These are phyloP conservation scores for Myzus persicae DNA, from an alignment of 1,140 invertebrate genomes.

Conservation along the genomic window DNA sequence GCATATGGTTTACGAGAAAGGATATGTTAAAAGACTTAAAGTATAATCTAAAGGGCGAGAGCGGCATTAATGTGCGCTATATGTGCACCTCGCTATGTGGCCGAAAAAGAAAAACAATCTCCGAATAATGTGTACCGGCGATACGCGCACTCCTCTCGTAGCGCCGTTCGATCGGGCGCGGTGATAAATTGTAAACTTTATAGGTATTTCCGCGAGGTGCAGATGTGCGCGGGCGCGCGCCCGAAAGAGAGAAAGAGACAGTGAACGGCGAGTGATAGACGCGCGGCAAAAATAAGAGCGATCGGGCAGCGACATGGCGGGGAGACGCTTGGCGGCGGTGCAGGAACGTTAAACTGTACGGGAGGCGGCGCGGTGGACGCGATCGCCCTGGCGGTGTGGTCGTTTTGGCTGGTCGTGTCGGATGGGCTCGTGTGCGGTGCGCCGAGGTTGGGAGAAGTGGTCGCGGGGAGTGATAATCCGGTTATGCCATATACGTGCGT, in stretches of 20 bases:
- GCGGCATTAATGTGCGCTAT: not conserved
- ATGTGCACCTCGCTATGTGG: no score
- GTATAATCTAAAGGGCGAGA: no score
- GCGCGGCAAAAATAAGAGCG: no score
- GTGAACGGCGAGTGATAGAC: not conserved
- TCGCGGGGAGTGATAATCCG: constrained; percentile 26
- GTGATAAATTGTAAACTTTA: not conserved
- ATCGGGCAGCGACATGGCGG: not conserved
- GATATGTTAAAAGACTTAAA: no score
- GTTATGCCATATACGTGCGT: not conserved
- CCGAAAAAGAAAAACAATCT: not conserved
- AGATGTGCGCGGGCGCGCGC: not conserved
- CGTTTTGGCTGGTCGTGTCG: not conserved
- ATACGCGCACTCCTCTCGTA: not conserved
- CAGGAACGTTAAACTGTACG: not conserved
- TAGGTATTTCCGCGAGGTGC: not conserved
- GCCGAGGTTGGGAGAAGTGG: not conserved
- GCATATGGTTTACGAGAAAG: no score
- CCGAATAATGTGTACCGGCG: not conserved
- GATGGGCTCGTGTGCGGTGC: not conserved
- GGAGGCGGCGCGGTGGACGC: not conserved
- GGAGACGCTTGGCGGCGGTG: not conserved
- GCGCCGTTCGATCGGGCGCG: not conserved
- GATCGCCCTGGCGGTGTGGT: not conserved
- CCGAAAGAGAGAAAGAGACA: not conserved